Conservation (phyloP, 2,113 vertebrate species). For the Benitochromis conjunctus region DNA sequence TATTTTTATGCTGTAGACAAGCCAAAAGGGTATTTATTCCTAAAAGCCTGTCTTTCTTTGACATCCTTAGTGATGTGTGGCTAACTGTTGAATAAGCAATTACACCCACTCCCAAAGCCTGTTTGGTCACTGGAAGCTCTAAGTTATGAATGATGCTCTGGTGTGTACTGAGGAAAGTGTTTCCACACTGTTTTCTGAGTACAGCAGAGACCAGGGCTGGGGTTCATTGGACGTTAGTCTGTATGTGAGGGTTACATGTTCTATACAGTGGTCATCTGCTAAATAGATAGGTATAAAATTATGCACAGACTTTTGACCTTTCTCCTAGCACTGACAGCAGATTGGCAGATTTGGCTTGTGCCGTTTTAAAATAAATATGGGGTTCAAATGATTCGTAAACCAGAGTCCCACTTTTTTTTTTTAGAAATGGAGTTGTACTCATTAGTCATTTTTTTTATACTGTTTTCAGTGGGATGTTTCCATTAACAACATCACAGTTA, state of each 20-base stretch:
- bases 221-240: not conserved
- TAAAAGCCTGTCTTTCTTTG: not conserved
- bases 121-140: not conserved
- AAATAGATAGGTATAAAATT: not conserved
- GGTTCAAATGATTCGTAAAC: not conserved
- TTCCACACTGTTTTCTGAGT: not conserved
- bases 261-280: not conserved
- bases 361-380: not conserved
- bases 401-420: not conserved
- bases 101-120: not conserved
- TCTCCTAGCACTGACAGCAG: not conserved
- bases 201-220: not conserved
- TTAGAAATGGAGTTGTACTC: not conserved
- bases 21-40: not conserved
- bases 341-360: not conserved
- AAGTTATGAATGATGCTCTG: not conserved
- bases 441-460: not conserved
- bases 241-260: not conserved
- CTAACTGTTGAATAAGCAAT: not conserved
- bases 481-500: conserved; percentile 28
- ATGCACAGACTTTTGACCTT: not conserved
- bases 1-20: not conserved
- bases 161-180: not conserved
- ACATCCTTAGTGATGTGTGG: not conserved
- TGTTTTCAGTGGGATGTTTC: conserved; percentile 21